These are phyloP conservation scores for Salticus scenicus DNA, from an alignment of 2,888 invertebrate genomes.

Conservation along the genomic window DNA sequence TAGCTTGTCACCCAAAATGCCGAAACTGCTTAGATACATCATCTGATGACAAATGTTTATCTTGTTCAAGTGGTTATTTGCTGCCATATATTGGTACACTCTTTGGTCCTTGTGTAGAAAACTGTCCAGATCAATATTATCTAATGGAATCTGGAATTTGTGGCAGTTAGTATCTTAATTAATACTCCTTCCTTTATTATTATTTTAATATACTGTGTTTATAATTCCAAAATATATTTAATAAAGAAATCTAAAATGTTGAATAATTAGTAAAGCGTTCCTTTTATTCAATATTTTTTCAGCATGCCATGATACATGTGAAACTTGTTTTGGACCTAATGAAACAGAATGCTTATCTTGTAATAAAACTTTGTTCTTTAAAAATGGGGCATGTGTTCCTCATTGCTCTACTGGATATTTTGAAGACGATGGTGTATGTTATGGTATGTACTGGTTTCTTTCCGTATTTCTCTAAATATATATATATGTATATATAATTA, in stretches of 20 bases:
- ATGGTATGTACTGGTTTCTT: constrained; percentile 29
- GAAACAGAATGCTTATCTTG: constrained; percentile 50
- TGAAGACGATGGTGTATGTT: constrained; percentile 37
- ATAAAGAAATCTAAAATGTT: not conserved
- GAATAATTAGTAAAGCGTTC: not conserved
- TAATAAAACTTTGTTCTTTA: constrained; percentile 30
- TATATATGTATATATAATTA: too few species aligned
- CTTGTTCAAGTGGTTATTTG: constrained; percentile 53
- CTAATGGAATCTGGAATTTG: constrained; percentile 38
- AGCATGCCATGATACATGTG: constrained; percentile 47
- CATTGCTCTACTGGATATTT: constrained; percentile 51
- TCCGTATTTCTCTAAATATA: too few species aligned
- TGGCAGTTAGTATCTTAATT: constrained; percentile 26
- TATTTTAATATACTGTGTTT: too few species aligned
- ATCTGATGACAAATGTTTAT: constrained; percentile 50
- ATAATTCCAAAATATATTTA: too few species aligned
- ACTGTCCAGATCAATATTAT: constrained; percentile 42
- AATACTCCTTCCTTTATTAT: too few species aligned
- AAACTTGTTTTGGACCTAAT: constrained; percentile 51
- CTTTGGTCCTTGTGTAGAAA: constrained; percentile 55
- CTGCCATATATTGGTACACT: constrained; percentile 55
- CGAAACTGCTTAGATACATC: constrained; percentile 52
- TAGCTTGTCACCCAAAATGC: constrained; percentile 56
- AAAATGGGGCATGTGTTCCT: constrained; percentile 51
- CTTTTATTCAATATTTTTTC: not conserved